These are phyloP conservation scores for Vombatus ursinus DNA, from an alignment of 2,113 vertebrate species.

Conservation along the genomic window DNA sequence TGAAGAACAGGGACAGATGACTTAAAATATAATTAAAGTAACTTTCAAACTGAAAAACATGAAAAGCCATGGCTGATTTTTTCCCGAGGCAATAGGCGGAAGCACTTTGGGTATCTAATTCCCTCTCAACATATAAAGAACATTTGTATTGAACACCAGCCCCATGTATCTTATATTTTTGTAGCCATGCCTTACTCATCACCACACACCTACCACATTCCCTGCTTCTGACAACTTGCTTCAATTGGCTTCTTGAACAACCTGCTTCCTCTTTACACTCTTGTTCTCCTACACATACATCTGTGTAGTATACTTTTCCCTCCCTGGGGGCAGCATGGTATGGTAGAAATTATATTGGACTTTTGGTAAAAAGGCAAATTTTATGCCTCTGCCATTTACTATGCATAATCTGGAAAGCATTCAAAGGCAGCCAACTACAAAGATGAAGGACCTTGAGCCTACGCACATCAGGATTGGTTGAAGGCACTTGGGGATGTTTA, in stretches of 20 bases:
- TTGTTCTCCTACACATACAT: not conserved
- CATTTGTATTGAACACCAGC: not conserved
- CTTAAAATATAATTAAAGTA: not conserved
- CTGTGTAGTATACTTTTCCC: not conserved
- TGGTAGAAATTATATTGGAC: not conserved
- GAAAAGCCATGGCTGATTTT: not conserved
- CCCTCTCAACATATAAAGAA: not conserved
- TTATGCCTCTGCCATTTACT: not conserved
- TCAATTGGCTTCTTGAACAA: not conserved
- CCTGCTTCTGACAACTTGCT: not conserved
- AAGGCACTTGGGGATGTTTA: not conserved
- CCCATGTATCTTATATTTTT: not conserved
- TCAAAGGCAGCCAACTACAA: not conserved
- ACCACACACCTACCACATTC: not conserved
- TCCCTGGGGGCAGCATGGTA: not conserved
- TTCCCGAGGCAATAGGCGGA: not conserved
- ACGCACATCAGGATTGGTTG: not conserved
- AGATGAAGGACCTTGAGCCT: not conserved
- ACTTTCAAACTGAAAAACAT: not conserved
- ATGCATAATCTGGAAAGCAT: not conserved
- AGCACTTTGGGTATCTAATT: not conserved
- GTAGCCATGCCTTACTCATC: not conserved
- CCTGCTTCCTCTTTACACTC: not conserved
- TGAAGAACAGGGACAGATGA: not conserved
- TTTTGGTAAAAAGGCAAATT: not conserved